phyloP scores from a whole-genome alignment of 2,888 invertebrate species.

The Apamea epomidion region DNA sequence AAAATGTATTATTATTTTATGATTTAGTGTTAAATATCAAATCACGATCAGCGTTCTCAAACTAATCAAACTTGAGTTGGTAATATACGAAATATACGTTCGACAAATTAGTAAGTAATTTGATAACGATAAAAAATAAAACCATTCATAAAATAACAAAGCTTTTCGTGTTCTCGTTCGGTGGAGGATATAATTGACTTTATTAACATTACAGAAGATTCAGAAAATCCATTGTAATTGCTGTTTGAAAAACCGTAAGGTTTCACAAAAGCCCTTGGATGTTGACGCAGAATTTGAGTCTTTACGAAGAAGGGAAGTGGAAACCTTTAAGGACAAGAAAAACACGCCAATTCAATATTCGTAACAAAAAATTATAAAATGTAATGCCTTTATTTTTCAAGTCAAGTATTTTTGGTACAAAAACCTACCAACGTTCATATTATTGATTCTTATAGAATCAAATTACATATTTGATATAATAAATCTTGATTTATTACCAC shows the following conservation, averaged over 20 bases:
- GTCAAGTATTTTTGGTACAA: background rate
- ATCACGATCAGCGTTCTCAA: background rate
- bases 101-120: slow-evolving; percentile 3
- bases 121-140: slow-evolving; percentile 13
- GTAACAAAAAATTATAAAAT: background rate
- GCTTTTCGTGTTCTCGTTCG: slow-evolving; percentile 9
- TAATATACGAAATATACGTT: background rate
- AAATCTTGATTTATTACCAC: background rate
- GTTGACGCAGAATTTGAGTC: background rate
- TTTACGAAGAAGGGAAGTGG: background rate
- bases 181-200: slow-evolving; percentile 47
- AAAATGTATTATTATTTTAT: no score
- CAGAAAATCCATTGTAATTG: slow-evolving; percentile 39
- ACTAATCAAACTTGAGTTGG: background rate
- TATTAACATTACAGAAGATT: slow-evolving; percentile 59
- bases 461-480: background rate
- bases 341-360: background rate
- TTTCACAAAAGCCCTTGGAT: slow-evolving; percentile 25
- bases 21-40: background rate
- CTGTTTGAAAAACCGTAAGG: slow-evolving; percentile 22
- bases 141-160: slow-evolving; percentile 16
- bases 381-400: no score
- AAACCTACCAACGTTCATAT: background rate
- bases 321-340: background rate
- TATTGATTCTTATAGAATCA: background rate